phyloP scores from a whole-genome alignment of 37 sponge, comb jelly and placozoan species.

The Oscarella lobularis region DNA sequence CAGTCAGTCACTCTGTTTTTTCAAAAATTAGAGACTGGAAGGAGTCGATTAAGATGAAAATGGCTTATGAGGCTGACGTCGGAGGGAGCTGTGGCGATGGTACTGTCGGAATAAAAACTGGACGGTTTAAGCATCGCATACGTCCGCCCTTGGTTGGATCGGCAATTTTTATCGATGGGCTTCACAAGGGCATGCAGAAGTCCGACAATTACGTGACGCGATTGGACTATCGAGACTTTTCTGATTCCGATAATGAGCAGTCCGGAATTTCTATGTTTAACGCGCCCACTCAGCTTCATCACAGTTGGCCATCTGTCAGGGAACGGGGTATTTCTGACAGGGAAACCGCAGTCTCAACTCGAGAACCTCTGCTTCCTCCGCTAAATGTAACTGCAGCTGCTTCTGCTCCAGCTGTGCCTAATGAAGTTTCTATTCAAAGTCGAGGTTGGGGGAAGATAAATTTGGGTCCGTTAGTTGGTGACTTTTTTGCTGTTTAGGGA shows the following conservation, averaged over 20 bases:
- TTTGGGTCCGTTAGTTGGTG: too few relatives aligned
- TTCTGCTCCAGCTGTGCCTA: not conserved
- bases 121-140: not conserved
- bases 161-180: slow-evolving; percentile 11
- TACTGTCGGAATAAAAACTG: too few relatives aligned
- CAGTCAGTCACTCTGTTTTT: not conserved
- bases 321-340: too few relatives aligned
- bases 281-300: too few relatives aligned
- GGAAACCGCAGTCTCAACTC: not conserved
- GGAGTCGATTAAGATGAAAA: slow-evolving; percentile 1
- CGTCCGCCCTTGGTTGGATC: not conserved
- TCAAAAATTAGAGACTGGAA: not conserved
- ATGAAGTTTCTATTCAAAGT: not conserved
- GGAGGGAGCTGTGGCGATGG: not conserved
- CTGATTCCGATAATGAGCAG: not conserved
- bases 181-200: slow-evolving; percentile 13
- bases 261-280: not conserved
- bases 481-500: too few relatives aligned
- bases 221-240: not conserved
- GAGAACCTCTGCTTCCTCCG: not conserved
- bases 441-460: too few relatives aligned
- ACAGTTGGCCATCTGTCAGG: too few relatives aligned
- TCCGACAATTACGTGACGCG: not conserved
- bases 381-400: not conserved
- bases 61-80: not conserved